Conservation (phyloP, 1,140 invertebrate species). For the Trichogramma pretiosum region DNA sequence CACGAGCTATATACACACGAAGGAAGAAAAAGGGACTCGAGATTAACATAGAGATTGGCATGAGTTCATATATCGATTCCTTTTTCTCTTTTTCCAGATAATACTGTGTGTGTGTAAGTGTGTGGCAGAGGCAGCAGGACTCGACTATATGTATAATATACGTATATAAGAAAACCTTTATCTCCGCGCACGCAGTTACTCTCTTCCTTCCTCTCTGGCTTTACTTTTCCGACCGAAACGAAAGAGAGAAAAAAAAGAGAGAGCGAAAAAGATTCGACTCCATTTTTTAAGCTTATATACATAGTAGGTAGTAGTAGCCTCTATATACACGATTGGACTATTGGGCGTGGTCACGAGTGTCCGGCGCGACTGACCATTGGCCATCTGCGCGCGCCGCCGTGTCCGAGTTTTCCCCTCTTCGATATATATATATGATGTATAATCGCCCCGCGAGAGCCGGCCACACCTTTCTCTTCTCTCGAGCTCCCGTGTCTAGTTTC, state of each 20-base stretch:
- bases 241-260: background rate
- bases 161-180: too few species aligned
- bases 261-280: background rate
- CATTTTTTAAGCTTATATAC: too few species aligned
- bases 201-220: slow-evolving; percentile 16
- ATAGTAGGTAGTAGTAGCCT: too few species aligned
- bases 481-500: too few species aligned
- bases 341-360: too few species aligned
- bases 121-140: too few species aligned
- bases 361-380: slow-evolving; percentile 20
- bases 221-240: background rate
- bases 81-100: too few species aligned
- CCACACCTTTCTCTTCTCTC: background rate
- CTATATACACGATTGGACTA: too few species aligned
- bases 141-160: too few species aligned
- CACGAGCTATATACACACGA: background rate
- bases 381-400: slow-evolving; percentile 3
- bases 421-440: too few species aligned
- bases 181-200: background rate
- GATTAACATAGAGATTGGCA: slow-evolving; percentile 48
- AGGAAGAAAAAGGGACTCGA: slow-evolving; percentile 3
- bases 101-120: too few species aligned
- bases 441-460: too few species aligned
- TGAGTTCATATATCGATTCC: slow-evolving; percentile 45
- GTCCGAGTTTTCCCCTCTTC: slow-evolving; percentile 16